These are phyloP conservation scores for Corythornis cristatus DNA, from an alignment of 2,113 vertebrate genomes.

Conservation along the genomic window DNA sequence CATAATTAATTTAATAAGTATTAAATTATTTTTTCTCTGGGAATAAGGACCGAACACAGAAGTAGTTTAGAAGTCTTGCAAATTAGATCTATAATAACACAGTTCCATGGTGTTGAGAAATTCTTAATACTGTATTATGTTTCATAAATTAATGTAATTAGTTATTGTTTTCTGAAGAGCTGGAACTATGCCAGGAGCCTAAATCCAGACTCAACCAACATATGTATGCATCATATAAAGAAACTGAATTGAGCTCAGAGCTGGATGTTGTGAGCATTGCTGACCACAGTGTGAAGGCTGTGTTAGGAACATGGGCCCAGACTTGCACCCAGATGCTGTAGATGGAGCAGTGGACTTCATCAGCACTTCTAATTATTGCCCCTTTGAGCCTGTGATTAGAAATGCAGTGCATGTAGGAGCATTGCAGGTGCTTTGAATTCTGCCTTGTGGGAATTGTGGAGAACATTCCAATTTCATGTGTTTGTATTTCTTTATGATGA, in stretches of 20 bases:
- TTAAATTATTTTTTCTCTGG: neutral
- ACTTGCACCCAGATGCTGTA: neutral
- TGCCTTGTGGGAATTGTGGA: neutral
- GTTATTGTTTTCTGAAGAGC: neutral
- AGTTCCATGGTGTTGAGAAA: neutral
- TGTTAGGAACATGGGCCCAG: neutral
- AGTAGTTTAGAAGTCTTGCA: neutral
- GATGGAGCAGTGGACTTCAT: neutral
- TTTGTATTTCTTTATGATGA: neutral
- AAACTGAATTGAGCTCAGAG: neutral
- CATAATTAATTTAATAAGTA: neutral
- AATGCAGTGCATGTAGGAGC: neutral
- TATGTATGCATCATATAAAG: neutral
- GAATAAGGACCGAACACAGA: neutral
- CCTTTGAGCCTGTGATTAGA: neutral
- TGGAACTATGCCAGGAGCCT: neutral
- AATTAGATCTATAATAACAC: neutral
- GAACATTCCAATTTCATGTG: neutral
- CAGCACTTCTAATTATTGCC: neutral
- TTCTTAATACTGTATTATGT: neutral
- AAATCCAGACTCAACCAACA: neutral
- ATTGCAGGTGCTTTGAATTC: neutral
- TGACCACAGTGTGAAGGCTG: neutral
- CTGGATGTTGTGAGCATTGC: neutral
- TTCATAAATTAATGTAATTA: slow-evolving; percentile 29